phyloP scores from a whole-genome alignment of 2,888 invertebrate genomes.

The Athalia cordata region DNA sequence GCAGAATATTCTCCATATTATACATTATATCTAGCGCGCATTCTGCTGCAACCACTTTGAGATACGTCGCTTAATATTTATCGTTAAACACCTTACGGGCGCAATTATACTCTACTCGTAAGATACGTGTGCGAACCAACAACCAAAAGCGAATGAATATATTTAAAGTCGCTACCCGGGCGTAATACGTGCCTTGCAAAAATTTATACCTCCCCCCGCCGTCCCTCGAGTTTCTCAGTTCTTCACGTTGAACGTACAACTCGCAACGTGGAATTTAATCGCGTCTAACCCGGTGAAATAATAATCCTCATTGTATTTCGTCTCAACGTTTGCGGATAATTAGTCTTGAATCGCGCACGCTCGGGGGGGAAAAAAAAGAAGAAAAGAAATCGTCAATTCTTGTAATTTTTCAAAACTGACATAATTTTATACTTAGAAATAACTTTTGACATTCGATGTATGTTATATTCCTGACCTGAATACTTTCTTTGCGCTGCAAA shows the following conservation, averaged over 20 bases:
- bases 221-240: background rate
- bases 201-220: background rate
- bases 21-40: too few species aligned
- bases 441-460: background rate
- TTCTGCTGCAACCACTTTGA: too few species aligned
- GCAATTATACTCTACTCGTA: background rate
- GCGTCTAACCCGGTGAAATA: background rate
- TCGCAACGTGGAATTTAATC: conserved; percentile 1
- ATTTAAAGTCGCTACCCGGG: background rate
- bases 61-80: background rate
- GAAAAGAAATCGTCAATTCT: background rate
- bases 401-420: too few species aligned
- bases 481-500: background rate
- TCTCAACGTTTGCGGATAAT: background rate
- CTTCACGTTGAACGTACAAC: conserved; percentile 10
- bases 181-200: background rate
- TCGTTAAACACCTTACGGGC: conserved; percentile 20
- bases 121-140: too few species aligned
- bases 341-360: background rate
- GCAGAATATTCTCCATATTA: background rate
- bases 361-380: background rate
- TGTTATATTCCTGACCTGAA: background rate
- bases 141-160: too few species aligned
- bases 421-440: too few species aligned
- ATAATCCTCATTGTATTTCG: too few species aligned